Evolutionary conservation across 2,113 vertebrate genomes (phyloP).

Genomic region (Cariama cristata): DNA sequence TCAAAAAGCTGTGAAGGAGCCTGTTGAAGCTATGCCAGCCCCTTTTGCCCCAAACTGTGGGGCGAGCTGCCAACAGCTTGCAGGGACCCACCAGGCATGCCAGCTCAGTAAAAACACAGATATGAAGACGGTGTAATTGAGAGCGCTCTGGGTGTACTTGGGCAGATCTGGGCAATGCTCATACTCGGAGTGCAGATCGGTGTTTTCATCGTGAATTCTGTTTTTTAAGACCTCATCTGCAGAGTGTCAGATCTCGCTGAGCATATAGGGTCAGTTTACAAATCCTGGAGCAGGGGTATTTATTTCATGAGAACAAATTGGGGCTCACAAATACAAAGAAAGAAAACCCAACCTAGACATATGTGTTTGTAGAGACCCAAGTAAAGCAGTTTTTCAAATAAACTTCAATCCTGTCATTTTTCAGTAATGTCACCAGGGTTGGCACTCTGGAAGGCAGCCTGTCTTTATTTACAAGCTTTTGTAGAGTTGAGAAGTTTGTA

Average conservation of each 20-base stretch:
- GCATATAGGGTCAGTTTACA: fast-evolving
- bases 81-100: background rate
- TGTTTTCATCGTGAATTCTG: fast-evolving
- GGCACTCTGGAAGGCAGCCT: background rate
- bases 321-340: background rate
- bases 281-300: background rate
- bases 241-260: background rate
- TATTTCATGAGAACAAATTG: background rate
- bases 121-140: background rate
- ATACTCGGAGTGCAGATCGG: fast-evolving
- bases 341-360: fast-evolving
- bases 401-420: background rate
- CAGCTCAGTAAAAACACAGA: fast-evolving
- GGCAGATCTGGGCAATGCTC: background rate
- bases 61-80: background rate
- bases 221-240: background rate
- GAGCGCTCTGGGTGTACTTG: fast-evolving
- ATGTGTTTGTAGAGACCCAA: background rate
- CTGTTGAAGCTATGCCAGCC: background rate
- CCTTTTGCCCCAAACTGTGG: background rate
- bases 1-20: background rate
- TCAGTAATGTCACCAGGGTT: background rate
- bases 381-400: background rate
- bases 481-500: background rate
- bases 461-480: background rate